Evolutionary conservation across 2,113 vertebrate species (phyloP).

Genomic region (Genyomyrus donnyi): DNA sequence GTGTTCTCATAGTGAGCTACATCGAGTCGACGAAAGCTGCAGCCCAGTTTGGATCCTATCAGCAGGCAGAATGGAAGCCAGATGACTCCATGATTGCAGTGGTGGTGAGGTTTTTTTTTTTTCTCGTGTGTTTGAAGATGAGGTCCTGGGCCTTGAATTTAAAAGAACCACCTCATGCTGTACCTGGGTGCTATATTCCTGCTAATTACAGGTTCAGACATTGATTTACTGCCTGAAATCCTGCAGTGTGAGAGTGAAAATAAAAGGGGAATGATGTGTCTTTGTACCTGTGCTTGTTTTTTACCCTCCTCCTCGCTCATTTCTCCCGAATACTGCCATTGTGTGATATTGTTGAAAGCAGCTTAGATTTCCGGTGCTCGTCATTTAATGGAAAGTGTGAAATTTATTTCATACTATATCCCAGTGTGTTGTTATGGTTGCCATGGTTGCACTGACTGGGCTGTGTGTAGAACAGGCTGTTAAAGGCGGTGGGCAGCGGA

Average conservation of each 20-base stretch:
- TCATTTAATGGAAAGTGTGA: constrained; percentile 13
- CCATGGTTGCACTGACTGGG: constrained; percentile 7
- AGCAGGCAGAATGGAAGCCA: constrained; percentile 84
- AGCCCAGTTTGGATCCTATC: constrained; percentile 82
- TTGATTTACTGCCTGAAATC: background rate
- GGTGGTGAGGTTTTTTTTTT: constrained; percentile 70
- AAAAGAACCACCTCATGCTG: background rate
- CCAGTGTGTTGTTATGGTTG: constrained; percentile 11
- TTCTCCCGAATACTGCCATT: background rate
- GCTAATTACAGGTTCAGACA: background rate
- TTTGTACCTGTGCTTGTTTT: background rate
- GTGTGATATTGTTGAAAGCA: background rate
- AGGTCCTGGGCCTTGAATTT: background rate
- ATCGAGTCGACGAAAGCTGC: constrained; percentile 83
- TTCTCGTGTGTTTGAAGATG: background rate
- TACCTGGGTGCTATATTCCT: background rate
- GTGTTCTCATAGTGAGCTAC: constrained; percentile 91
- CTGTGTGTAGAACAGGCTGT: background rate
- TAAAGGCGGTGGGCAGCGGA: background rate
- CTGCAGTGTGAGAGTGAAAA: background rate
- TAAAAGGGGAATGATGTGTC: background rate
- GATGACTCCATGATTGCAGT: constrained; percentile 92
- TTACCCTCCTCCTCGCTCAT: background rate
- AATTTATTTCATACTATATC: background rate
- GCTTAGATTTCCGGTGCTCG: background rate